phyloP scores from a whole-genome alignment of 2,113 vertebrate species.

The Lepus timidus region DNA sequence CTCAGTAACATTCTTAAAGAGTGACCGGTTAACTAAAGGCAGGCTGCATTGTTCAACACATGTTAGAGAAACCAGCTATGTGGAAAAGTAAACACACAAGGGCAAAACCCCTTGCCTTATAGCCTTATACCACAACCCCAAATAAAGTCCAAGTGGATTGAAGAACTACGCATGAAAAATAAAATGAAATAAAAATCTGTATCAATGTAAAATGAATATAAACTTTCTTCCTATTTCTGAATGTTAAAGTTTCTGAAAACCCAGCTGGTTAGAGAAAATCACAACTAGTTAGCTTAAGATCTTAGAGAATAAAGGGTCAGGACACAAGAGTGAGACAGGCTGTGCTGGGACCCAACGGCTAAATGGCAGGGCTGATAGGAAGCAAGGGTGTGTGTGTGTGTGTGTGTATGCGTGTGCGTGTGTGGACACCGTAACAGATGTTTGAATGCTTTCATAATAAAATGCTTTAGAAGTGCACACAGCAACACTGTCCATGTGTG shows the following conservation, averaged over 20 bases:
- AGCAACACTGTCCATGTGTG: neutral
- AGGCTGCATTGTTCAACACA: neutral
- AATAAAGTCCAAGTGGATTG: neutral
- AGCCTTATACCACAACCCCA: neutral
- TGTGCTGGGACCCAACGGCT: neutral
- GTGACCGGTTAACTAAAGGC: neutral
- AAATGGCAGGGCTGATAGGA: rapidly evolving
- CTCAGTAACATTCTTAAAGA: neutral
- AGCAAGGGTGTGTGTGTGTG: neutral
- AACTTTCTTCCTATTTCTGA: neutral
- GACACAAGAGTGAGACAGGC: neutral
- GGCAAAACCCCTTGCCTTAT: neutral
- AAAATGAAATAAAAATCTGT: neutral
- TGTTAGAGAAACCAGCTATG: neutral
- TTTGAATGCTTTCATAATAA: neutral
- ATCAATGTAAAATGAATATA: neutral
- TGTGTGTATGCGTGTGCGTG: too few species aligned
- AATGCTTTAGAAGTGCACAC: neutral
- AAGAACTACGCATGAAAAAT: neutral
- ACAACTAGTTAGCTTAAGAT: neutral
- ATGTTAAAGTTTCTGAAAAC: conserved; percentile 28
- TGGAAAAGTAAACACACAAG: neutral
- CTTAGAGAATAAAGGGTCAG: neutral
- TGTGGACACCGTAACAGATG: neutral
- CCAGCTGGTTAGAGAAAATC: neutral